Evolutionary conservation across 2,797 vertebrate species (phyloP).

Genomic region (Phataginus tricuspis): DNA sequence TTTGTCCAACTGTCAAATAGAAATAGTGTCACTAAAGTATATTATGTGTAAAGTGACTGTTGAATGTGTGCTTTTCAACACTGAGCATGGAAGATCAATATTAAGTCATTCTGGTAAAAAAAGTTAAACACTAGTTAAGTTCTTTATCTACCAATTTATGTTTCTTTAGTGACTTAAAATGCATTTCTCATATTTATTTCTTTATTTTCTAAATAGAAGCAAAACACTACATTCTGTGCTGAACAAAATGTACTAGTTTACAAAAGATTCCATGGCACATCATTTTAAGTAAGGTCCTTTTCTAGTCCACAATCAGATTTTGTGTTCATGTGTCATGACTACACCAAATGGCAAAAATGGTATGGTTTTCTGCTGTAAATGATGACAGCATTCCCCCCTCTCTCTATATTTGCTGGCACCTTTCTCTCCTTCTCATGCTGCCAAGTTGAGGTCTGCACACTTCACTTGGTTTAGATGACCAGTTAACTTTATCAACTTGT

Average conservation of each 20-base stretch:
- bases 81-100: neutral
- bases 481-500: slow-evolving; percentile 15
- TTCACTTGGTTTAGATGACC: neutral
- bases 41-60: neutral
- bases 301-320: neutral
- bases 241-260: neutral
- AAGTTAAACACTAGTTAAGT: neutral
- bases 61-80: neutral
- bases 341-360: neutral
- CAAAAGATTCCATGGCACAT: neutral
- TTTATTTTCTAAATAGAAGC: slow-evolving; percentile 10
- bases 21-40: neutral
- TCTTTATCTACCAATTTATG: neutral
- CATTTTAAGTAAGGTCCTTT: neutral
- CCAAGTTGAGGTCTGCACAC: neutral
- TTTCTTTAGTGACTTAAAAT: neutral
- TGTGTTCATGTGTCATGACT: neutral
- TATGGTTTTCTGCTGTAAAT: neutral
- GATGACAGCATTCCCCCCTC: neutral
- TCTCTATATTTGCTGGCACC: neutral
- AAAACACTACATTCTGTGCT: neutral
- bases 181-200: neutral
- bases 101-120: neutral
- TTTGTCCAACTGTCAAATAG: neutral
- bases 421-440: neutral